Base-by-base conservation (phyloP, 2,888 invertebrate species). In the Stenodera caucasica region DNA sequence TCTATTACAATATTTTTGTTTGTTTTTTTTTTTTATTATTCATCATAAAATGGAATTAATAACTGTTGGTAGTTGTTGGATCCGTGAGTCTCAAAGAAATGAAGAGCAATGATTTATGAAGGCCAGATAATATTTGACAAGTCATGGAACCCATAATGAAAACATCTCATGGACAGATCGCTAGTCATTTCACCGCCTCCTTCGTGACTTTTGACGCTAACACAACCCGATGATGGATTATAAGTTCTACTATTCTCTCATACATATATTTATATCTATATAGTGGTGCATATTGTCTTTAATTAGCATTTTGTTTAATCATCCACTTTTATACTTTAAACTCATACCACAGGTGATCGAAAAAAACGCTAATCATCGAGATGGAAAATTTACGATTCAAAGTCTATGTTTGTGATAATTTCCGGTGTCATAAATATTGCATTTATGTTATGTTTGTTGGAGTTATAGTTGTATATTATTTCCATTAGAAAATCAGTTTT, bases 121-220 rank as follows among this genome's bases (percentile, higher is more conserved):
- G 73, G 70, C 70, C 70, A 69, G 70, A 68, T 69, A 71, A 66
- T 74, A 77, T 79, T 78, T 75, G 78, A 78, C 79, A 75, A 80
- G 80, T 80, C 80, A 80, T 77, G 79, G 79, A 79, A 75, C 79
- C 78, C 78, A 79, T 80, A 80, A 80, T 80, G 79, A 80, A 80
- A 80, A 80, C 80, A 80, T 80, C 80, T 80, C 77, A 76, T 75
- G 76, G 79, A 80, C 79, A 79, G 79, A 79, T 80, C 79, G 80
- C 80, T 78, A 80, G 80, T 80, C 79, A 80, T 77, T 80, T 79
- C 79, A 77, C 80, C 80, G 80, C 80, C 80, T 80, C 72, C 75
- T 78, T 79, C 80, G 80, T 80, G 79, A 80, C 80, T 80, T 80
- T 80, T 80, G 78, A 80, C 80, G 80, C 80, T 78, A 78, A 78